These are phyloP conservation scores for Allygus modestus DNA, from an alignment of 2,888 invertebrate species.

Conservation along the genomic window DNA sequence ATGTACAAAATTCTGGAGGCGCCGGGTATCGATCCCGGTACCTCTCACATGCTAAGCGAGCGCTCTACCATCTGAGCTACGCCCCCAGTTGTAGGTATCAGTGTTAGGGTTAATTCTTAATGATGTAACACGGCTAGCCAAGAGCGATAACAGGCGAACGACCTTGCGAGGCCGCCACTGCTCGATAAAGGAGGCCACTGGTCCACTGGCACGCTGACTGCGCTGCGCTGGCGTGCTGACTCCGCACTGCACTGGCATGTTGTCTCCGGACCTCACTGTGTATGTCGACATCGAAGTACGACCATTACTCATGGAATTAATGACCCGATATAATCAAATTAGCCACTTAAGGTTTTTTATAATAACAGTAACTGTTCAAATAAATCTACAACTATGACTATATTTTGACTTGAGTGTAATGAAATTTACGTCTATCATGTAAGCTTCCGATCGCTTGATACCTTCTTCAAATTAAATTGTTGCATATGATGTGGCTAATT, in stretches of 20 bases:
- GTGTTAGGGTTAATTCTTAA: neutral
- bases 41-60: constrained; percentile 79
- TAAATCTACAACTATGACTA: too few species aligned
- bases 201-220: constrained; percentile 6
- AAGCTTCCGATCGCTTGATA: too few species aligned
- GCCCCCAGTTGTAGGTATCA: constrained; percentile 69
- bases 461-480: too few species aligned
- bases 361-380: too few species aligned
- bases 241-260: neutral
- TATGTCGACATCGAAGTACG: too few species aligned
- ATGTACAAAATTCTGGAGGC: constrained; percentile 71
- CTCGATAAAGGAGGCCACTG: neutral
- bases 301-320: too few species aligned
- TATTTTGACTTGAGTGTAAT: too few species aligned
- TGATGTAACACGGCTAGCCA: neutral
- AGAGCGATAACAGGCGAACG: too few species aligned
- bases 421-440: too few species aligned
- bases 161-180: constrained; percentile 4
- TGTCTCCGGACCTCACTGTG: neutral
- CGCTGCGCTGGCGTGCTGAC: neutral
- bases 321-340: too few species aligned
- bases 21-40: constrained; percentile 78
- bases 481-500: too few species aligned
- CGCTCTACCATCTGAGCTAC: constrained; percentile 79
- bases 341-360: too few species aligned